Base-by-base conservation (phyloP, 2,888 invertebrate genomes). In the Girardia tigrina region DNA sequence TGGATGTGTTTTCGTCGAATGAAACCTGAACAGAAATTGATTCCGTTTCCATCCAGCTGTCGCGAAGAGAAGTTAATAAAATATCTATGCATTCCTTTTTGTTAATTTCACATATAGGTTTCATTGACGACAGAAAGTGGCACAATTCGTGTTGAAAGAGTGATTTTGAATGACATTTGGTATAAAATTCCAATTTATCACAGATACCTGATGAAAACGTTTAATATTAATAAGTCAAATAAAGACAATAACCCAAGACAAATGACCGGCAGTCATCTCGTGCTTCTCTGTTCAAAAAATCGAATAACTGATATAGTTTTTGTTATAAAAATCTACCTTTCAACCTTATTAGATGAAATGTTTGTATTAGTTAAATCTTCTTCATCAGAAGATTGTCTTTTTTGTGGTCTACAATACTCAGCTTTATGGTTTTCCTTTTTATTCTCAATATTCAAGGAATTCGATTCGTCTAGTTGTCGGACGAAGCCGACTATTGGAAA, bases 201-300 rank as follows among this genome's bases (percentile, higher is more conserved):
- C 56, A 56, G n/a, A 56, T 6, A 56, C 23, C 56, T 56, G 23
- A 12, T 12, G 23, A 16, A 56, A 8, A 8, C n/a, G 6, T 20
- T 56, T 20, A 16, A 56, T 6, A n/a, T 2, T 23, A 20, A 56
- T 6, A n/a, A 56, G n/a, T 56, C 23, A 2, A 6, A 12, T 56
- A n/a, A 56, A 4, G 23, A 36, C 8, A 36, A 12, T n/a, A 6
- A 56, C 56, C 56, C n/a, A 56, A 56, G 4, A 56, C 56, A 56
- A 56, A 56, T 56, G 56, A 56, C 23, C 56, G 56, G n/a, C 56
- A 56, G n/a, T 56, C n/a, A 56, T 56, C 56, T n/a, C 56, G n/a
- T 6, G 23, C n/a, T 12, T 56, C 56, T 56, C 56, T 56, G n/a
- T n/a, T n/a, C n/a, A n/a, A n/a, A n/a, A n/a, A n/a, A n/a, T n/a